Conservation (phyloP, 53 echinoderm and acorn worm species). For the Hippasteria phrygiana region DNA sequence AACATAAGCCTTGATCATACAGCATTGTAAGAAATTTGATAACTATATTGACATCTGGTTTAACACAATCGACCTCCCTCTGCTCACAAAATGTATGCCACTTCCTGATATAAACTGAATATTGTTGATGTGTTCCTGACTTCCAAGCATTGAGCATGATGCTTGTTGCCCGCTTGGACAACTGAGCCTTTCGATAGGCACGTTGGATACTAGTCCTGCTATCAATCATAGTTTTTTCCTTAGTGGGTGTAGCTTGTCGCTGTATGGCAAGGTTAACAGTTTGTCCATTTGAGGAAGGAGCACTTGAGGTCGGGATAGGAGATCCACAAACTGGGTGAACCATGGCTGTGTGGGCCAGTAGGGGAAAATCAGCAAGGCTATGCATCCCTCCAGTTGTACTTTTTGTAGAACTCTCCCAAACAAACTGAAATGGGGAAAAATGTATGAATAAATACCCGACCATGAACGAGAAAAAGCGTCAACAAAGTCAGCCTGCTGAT, state of each 20-base stretch:
- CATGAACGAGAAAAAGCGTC: not conserved
- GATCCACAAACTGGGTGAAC: not conserved
- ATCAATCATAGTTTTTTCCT: not conserved
- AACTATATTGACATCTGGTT: slow-evolving; percentile 5
- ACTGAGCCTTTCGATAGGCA: not conserved
- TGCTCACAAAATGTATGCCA: slow-evolving; percentile 2
- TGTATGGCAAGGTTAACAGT: not conserved
- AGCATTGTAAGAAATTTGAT: slow-evolving; percentile 12
- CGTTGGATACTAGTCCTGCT: slow-evolving; percentile 9
- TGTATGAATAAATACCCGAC: not conserved
- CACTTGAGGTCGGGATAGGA: not conserved
- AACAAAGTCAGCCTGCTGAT: not conserved
- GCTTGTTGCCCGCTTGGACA: not conserved
- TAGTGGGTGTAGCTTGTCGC: not conserved
- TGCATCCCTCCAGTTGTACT: not conserved
- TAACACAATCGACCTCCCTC: slow-evolving; percentile 5
- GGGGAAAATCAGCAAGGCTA: not conserved
- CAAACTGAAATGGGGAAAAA: slow-evolving; percentile 1
- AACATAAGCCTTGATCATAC: not conserved
- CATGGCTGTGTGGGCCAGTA: not conserved
- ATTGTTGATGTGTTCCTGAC: not conserved
- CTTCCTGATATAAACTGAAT: not conserved
- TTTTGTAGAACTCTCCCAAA: not conserved
- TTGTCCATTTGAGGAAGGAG: not conserved
- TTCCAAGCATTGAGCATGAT: slow-evolving; percentile 15